Evolutionary conservation across 2,888 invertebrate species (phyloP).

Genomic region (Drosophila paranaensis): DNA sequence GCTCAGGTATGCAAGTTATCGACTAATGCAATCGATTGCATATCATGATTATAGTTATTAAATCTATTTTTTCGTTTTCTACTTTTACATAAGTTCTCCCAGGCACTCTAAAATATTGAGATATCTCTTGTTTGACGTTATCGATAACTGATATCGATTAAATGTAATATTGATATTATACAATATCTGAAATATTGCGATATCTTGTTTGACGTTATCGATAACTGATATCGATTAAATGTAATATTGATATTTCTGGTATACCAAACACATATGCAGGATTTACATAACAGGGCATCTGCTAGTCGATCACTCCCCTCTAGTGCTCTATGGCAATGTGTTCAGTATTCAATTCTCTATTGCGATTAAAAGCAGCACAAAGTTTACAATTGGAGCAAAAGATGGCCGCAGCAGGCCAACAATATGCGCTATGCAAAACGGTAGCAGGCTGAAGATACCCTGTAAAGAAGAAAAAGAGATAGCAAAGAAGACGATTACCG

Average conservation of each 20-base stretch:
- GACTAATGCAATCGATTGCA: not conserved
- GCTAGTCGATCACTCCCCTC: not conserved
- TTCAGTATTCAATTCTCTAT: not conserved
- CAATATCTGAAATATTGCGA: not conserved
- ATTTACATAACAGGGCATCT: not conserved
- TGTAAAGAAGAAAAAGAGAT: not conserved
- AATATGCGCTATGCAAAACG: not conserved
- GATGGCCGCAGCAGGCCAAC: not conserved
- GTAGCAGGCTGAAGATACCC: not conserved
- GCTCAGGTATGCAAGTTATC: not conserved
- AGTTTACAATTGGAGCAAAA: slow-evolving; percentile 5
- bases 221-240: too few species aligned
- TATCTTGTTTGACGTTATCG: too few species aligned
- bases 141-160: not conserved
- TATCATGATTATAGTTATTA: not conserved
- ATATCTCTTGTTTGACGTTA: not conserved
- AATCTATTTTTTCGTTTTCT: not conserved
- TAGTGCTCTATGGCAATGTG: too few species aligned
- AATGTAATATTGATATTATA: too few species aligned
- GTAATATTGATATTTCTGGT: too few species aligned
- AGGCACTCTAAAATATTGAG: not conserved
- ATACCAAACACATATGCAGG: too few species aligned
- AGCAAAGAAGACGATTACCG: not conserved
- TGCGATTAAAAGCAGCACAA: slow-evolving; percentile 1
- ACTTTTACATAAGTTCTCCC: not conserved